These are phyloP conservation scores for Cheiracanthium punctorium DNA, from an alignment of 2,888 invertebrate genomes.

Conservation along the genomic window DNA sequence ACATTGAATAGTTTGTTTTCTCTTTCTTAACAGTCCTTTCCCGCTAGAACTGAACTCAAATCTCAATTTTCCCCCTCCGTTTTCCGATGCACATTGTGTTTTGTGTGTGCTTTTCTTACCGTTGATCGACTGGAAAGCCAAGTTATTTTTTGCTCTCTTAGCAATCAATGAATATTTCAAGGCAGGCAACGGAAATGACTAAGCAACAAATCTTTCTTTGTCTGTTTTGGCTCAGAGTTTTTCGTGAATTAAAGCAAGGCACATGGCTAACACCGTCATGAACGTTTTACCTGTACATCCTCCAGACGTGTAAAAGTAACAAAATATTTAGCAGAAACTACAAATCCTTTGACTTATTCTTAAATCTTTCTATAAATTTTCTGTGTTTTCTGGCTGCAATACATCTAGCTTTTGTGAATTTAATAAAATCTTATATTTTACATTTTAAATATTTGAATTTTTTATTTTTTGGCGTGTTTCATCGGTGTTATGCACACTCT, in stretches of 20 bases:
- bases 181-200: conserved; percentile 1
- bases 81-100: not conserved
- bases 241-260: not conserved
- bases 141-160: not conserved
- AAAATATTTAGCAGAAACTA: not conserved
- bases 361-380: no score
- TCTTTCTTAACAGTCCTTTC: no score
- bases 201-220: conserved; percentile 9
- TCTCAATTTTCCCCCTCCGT: no score
- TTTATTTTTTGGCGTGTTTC: no score
- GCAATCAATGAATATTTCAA: not conserved
- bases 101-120: not conserved
- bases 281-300: not conserved
- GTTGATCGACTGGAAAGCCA: not conserved
- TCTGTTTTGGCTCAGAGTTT: conserved; percentile 1
- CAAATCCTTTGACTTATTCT: no score
- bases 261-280: not conserved
- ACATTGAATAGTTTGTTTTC: no score
- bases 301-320: not conserved
- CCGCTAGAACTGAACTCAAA: no score
- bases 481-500: no score
- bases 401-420: no score
- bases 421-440: no score
- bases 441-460: no score
- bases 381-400: no score